These are phyloP conservation scores for Scomber japonicus DNA, from an alignment of 2,113 vertebrate species.

Conservation along the genomic window DNA sequence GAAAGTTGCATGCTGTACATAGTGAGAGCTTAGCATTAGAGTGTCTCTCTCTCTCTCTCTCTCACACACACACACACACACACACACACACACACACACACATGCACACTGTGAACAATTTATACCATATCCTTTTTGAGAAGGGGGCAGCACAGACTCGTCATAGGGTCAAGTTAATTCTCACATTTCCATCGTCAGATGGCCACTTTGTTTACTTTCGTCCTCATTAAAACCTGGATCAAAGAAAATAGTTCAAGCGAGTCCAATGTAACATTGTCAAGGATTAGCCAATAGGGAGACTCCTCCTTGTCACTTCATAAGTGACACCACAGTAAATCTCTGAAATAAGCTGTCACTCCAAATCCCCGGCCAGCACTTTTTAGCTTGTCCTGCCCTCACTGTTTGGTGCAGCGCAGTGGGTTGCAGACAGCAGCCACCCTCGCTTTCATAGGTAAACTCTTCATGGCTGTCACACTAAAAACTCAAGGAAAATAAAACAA, in stretches of 20 bases:
- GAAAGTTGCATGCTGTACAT: background rate
- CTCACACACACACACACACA: too few species aligned
- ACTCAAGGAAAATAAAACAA: constrained; percentile 31
- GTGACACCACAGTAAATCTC: constrained; percentile 76
- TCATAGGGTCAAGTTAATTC: background rate
- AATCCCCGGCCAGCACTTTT: constrained; percentile 53
- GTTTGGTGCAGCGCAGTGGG: constrained; percentile 54
- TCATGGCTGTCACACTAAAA: constrained; percentile 66
- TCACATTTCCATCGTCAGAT: background rate
- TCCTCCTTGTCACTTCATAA: constrained; percentile 48
- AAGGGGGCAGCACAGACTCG: background rate
- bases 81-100: too few species aligned
- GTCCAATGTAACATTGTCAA: constrained; percentile 14
- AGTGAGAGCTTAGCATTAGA: background rate
- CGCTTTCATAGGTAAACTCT: constrained; percentile 34
- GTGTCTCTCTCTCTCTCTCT: too few species aligned
- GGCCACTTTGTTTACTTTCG: constrained; percentile 18
- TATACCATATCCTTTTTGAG: background rate
- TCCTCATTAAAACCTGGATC: constrained; percentile 22
- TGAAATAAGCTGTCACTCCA: constrained; percentile 74
- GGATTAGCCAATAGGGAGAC: constrained; percentile 30
- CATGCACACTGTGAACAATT: background rate
- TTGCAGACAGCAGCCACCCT: constrained; percentile 33
- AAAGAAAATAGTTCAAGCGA: constrained; percentile 37
- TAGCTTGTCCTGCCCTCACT: constrained; percentile 44